phyloP scores from a whole-genome alignment of 2,888 invertebrate genomes.

The Camptogramma bilineatum region DNA sequence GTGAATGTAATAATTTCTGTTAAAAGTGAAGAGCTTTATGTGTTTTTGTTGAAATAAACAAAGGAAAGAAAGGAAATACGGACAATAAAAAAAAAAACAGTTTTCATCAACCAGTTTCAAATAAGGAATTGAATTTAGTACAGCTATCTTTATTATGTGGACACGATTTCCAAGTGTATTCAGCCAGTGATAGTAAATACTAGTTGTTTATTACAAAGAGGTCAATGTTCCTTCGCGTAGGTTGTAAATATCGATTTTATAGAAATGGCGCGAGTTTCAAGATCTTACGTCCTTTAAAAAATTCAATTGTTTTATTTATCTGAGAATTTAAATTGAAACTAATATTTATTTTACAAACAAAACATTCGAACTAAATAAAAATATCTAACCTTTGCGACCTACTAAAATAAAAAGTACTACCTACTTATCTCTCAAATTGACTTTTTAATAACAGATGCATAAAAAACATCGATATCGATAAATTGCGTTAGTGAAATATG shows the following conservation, averaged over 20 bases:
- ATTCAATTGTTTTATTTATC: conserved; percentile 11
- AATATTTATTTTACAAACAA: no score
- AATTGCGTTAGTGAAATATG: conserved; percentile 51
- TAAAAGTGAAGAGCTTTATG: conserved; percentile 8
- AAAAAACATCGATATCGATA: neutral
- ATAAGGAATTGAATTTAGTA: conserved; percentile 28
- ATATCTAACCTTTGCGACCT: no score
- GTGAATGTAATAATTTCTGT: neutral
- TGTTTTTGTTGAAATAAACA: conserved; percentile 32
- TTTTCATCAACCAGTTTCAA: conserved; percentile 11
- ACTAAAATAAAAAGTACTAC: no score
- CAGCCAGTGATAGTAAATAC: conserved; percentile 31
- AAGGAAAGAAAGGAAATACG: conserved; percentile 29
- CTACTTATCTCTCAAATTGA: no score
- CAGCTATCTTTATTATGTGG: conserved; percentile 3
- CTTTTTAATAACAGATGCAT: no score
- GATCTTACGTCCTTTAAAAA: conserved; percentile 17
- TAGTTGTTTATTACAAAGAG: conserved; percentile 51
- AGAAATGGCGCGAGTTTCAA: conserved; percentile 67
- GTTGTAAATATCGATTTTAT: conserved; percentile 75
- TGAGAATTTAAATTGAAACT: no score
- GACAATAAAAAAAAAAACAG: conserved; percentile 15
- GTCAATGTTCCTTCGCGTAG: conserved; percentile 69
- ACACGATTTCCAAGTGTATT: conserved; percentile 14
- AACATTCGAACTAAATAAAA: no score